A percentile compares a stretch with the other conserved stretches of the same genome.
phyloP scores from a whole-genome alignment of 2,113 vertebrate genomes.

The Scytalopus superciliaris region DNA sequence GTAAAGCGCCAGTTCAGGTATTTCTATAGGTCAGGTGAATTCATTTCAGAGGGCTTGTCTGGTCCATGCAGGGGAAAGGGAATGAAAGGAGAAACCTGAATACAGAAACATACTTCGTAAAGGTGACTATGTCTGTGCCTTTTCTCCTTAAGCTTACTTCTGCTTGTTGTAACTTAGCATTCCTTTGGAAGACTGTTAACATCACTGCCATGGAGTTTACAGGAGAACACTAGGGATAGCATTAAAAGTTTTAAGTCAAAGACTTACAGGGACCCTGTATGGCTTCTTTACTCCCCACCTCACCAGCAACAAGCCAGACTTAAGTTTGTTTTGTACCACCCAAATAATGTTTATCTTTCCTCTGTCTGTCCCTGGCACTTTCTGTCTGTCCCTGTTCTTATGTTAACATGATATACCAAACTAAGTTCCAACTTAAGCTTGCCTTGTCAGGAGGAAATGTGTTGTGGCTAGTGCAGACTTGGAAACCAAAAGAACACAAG shows the following conservation, averaged over 20 bases:
- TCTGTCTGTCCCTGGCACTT: not conserved
- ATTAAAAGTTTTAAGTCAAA: not conserved
- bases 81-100: not conserved
- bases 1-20: not conserved
- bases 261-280: not conserved
- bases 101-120: not conserved
- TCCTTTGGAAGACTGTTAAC: not conserved
- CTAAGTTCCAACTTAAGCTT: not conserved
- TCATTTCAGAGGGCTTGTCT: not conserved
- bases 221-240: not conserved
- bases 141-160: not conserved
- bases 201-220: not conserved
- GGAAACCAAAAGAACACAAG: not conserved
- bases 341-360: constrained; percentile 24
- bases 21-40: not conserved
- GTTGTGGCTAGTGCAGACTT: not conserved
- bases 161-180: not conserved
- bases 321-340: not conserved
- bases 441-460: not conserved
- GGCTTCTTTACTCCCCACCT: not conserved
- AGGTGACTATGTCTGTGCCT: not conserved
- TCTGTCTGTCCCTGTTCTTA: not conserved
- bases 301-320: not conserved
- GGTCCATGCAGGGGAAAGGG: not conserved
- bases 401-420: constrained; percentile 3